Evolutionary conservation across 2,113 vertebrate species (phyloP).

Genomic region (Herpetotheres cachinnans): DNA sequence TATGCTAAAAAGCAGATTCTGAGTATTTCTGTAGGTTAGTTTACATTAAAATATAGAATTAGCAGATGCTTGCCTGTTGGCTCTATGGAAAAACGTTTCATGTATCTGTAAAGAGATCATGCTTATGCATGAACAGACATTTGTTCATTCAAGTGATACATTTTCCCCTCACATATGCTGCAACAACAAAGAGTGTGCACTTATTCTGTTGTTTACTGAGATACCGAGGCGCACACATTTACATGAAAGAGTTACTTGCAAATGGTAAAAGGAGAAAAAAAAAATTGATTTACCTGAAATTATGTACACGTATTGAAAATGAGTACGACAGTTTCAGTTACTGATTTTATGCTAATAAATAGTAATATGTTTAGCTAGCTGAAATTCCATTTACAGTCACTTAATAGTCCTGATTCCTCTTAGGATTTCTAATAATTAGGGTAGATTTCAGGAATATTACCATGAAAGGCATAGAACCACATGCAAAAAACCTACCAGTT

Average conservation of each 20-base stretch:
- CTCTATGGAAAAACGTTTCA: neutral
- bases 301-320: neutral
- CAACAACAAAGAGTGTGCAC: neutral
- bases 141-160: neutral
- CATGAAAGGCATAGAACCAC: neutral
- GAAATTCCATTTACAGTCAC: neutral
- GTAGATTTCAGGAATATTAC: neutral
- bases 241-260: neutral
- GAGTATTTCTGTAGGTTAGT: neutral
- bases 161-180: neutral
- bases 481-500: neutral
- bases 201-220: neutral
- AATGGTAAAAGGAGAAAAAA: neutral
- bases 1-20: neutral
- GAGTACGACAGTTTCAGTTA: neutral
- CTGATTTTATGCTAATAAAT: neutral
- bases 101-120: neutral
- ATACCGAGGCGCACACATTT: neutral
- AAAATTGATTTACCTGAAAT: neutral
- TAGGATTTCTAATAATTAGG: neutral
- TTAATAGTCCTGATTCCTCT: neutral
- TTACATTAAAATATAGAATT: neutral
- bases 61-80: constrained; percentile 25
- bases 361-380: neutral
- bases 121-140: neutral